phyloP scores from a whole-genome alignment of 2,888 invertebrate species.

The Nomada goodeniana region DNA sequence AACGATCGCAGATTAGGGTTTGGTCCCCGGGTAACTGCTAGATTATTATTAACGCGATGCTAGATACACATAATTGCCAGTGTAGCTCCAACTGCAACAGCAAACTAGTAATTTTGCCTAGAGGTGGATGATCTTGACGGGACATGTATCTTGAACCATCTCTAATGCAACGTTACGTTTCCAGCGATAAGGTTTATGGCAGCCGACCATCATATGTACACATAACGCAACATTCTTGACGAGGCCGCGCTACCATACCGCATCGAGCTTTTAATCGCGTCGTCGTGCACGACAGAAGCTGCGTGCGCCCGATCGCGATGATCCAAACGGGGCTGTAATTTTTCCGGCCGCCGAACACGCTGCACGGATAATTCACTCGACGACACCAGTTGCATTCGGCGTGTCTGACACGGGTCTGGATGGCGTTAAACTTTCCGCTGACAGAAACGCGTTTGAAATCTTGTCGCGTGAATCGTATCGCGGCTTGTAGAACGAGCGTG shows the following conservation, averaged over 20 bases:
- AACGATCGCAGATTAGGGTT: slow-evolving; percentile 70
- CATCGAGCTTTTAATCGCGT: background rate
- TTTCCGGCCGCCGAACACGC: background rate
- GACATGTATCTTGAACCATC: slow-evolving; percentile 52
- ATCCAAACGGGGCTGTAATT: background rate
- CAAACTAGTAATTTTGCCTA: slow-evolving; percentile 65
- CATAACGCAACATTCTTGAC: background rate
- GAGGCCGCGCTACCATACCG: background rate
- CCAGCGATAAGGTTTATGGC: slow-evolving; percentile 29
- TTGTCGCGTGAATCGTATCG: slow-evolving; percentile 55
- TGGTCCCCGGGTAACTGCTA: slow-evolving; percentile 57
- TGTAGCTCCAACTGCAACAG: slow-evolving; percentile 64
- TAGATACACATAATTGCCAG: slow-evolving; percentile 55
- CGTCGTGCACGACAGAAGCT: background rate
- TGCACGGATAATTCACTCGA: slow-evolving; percentile 25
- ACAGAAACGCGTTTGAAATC: slow-evolving; percentile 65
- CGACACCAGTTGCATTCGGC: slow-evolving; percentile 67
- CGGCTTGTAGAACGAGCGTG: slow-evolving; percentile 54
- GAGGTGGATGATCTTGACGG: slow-evolving; percentile 56
- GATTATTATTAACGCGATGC: slow-evolving; percentile 74
- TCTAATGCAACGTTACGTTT: slow-evolving; percentile 28
- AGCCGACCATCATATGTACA: background rate
- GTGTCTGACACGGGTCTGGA: slow-evolving; percentile 38
- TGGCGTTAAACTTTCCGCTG: slow-evolving; percentile 58
- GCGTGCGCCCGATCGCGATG: background rate